Evolutionary conservation across 2,113 vertebrate species (phyloP).

Genomic region (Cryptoleucopteryx plumbea): DNA sequence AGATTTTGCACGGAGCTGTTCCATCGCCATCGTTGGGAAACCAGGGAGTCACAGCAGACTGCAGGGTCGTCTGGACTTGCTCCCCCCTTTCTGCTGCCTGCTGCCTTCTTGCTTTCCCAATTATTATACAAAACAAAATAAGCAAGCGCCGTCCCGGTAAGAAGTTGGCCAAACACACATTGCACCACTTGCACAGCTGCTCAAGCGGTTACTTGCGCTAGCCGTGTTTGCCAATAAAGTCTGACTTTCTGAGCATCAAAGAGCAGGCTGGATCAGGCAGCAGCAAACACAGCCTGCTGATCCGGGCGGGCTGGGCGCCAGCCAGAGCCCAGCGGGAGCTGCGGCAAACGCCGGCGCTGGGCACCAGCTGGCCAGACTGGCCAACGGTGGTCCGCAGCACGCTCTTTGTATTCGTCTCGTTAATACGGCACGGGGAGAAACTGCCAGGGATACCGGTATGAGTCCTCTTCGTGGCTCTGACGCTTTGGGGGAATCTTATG

Average conservation of each 20-base stretch:
- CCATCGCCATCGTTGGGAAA: not conserved
- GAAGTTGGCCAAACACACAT: not conserved
- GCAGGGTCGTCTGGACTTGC: not conserved
- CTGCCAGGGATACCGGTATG: not conserved
- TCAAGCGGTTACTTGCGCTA: not conserved
- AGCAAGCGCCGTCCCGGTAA: not conserved
- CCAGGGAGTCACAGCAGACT: not conserved
- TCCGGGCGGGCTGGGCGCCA: not conserved
- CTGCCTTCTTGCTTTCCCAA: not conserved
- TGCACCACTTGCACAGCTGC: not conserved
- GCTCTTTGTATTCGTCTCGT: not conserved
- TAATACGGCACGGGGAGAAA: not conserved
- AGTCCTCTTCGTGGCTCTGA: not conserved
- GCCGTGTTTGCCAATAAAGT: not conserved
- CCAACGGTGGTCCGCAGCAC: not conserved
- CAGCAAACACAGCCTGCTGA: not conserved
- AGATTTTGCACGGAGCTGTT: not conserved
- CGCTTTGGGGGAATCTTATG: not conserved
- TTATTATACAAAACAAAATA: not conserved
- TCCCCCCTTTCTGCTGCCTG: not conserved
- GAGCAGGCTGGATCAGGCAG: not conserved
- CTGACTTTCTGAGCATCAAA: not conserved
- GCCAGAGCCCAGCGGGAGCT: not conserved
- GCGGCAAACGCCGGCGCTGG: not conserved
- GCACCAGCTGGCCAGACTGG: not conserved